phyloP scores from a whole-genome alignment of 2,113 vertebrate species.

The crab-eating macaque (Macaca fascicularis) region DNA sequence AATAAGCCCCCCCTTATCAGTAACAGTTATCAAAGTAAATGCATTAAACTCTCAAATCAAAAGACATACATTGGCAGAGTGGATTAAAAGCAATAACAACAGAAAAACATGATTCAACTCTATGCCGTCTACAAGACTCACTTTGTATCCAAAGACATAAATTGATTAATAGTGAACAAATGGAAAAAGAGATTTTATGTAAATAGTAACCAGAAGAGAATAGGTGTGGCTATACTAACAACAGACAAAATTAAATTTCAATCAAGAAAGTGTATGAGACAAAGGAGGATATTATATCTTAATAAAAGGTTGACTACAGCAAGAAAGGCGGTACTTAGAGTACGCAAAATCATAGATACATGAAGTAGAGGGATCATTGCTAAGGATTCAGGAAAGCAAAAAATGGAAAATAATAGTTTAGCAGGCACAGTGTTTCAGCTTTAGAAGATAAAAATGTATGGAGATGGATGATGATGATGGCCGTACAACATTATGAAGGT shows the following conservation, averaged over 20 bases:
- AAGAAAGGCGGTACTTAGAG: neutral
- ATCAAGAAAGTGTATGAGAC: neutral
- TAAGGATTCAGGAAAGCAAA: neutral
- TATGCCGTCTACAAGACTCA: neutral
- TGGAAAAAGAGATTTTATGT: neutral
- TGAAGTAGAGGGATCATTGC: neutral
- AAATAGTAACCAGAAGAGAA: neutral
- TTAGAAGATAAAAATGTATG: neutral
- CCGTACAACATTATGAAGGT: neutral
- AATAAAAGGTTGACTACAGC: neutral
- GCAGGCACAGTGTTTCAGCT: neutral
- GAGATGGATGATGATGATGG: neutral
- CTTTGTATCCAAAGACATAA: neutral
- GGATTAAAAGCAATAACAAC: neutral
- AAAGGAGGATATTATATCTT: neutral
- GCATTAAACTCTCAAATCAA: neutral
- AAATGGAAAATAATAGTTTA: neutral
- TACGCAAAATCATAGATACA: neutral
- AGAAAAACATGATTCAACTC: neutral
- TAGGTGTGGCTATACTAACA: neutral
- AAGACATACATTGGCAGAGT: neutral
- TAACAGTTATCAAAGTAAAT: neutral
- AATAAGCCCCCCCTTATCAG: neutral
- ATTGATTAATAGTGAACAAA: neutral
- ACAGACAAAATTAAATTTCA: neutral